Base-by-base conservation (phyloP, 2,888 invertebrate species). In the Drosophila demipolita region DNA sequence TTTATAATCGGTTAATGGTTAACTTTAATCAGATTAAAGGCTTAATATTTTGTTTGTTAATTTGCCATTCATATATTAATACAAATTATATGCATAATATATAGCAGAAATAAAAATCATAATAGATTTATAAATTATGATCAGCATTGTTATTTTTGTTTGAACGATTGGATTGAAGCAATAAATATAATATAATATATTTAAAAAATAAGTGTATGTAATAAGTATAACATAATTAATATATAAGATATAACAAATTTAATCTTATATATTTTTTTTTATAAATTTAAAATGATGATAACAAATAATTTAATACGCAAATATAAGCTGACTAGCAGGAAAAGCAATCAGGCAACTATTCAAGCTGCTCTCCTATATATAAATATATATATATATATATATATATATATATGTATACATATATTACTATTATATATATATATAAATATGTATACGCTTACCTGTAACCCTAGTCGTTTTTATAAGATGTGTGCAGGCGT, bases 391-490 rank as follows among this genome's bases (percentile, higher is more conserved):
- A 40, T 49, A 9, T 38, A 17, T 38, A 26, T 66, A 40, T 49
- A 9, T 42, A 32, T 61, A 53, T 45, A 20, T 40, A 29, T 3
- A 20, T 6, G 6, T 33, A 26, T 38, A 12, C 29, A 26, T 66
- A 40, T 49, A 9, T 36, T 29, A 29, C 29, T 29, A 29, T 29
- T 29, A 26, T 36, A 9, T 42, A 29, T 35, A 6, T 42, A 32
- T 57, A 53, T 45, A 33, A 33, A 29, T 3, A 20, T 64, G 40
- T 50, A 42, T 17, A 26, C 42, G 45, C 23, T 45, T 45, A 45
- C 45, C 23, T 64, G 69, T 75, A 77, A 66, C 62, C 63, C 64
- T 80, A 63, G 59, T 62, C 60, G 61, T 45, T 23, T 45, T 45
- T 23, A 45, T 45, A 23, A 23, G 20, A 45, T 45, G 45, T 45